Evolutionary conservation across 2,888 invertebrate species (phyloP).

Genomic region (Acleris emargana): DNA sequence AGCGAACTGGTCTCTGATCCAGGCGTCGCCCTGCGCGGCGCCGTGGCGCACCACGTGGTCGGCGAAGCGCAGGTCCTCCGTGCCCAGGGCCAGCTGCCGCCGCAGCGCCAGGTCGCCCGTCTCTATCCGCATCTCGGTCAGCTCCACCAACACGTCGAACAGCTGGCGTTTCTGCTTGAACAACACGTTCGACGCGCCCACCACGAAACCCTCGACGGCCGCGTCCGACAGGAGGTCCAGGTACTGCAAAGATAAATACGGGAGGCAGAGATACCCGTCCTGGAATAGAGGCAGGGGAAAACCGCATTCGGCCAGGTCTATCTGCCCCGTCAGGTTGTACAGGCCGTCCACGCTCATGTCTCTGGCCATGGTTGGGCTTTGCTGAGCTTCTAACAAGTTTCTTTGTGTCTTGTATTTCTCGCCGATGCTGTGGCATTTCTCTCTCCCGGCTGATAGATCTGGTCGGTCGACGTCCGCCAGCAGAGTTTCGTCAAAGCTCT

Average conservation of each 20-base stretch:
- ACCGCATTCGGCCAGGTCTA: slow-evolving; percentile 90
- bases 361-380: slow-evolving; percentile 85
- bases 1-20: slow-evolving; percentile 97
- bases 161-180: slow-evolving; percentile 97
- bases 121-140: slow-evolving; percentile 94
- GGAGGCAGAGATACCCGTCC: slow-evolving; percentile 96
- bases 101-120: slow-evolving; percentile 90
- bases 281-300: slow-evolving; percentile 94
- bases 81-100: slow-evolving; percentile 93
- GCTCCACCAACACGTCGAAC: slow-evolving; percentile 95
- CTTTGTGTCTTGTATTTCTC: slow-evolving; percentile 77
- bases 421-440: slow-evolving; percentile 79
- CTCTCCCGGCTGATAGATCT: slow-evolving; percentile 64
- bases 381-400: slow-evolving; percentile 67
- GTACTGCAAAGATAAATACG: slow-evolving; percentile 97
- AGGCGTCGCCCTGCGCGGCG: slow-evolving; percentile 94
- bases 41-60: slow-evolving; percentile 93
- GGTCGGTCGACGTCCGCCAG: slow-evolving; percentile 68
- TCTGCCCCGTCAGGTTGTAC: slow-evolving; percentile 86
- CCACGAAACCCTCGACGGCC: slow-evolving; percentile 92
- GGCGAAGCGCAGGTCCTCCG: slow-evolving; percentile 97
- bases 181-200: slow-evolving; percentile 99
- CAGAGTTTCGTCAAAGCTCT: slow-evolving; percentile 73
- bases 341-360: slow-evolving; percentile 87
- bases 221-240: slow-evolving; percentile 95